Evolutionary conservation across 2,797 vertebrate species (phyloP).

Genomic region (Novumbra hubbsi): DNA sequence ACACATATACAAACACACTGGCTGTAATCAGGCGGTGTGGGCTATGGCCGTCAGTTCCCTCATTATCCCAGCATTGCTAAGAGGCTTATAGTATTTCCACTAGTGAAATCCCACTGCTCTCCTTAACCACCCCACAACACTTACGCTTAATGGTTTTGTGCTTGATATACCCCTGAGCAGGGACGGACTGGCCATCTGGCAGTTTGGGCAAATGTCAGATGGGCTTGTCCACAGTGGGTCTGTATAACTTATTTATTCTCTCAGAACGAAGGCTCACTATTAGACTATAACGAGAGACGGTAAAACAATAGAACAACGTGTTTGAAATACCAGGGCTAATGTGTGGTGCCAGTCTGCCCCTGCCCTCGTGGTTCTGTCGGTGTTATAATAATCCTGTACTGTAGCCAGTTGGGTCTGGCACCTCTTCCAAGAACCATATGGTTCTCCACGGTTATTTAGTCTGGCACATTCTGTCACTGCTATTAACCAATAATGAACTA

Average conservation of each 20-base stretch:
- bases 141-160: background rate
- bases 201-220: no score
- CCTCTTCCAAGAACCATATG: background rate
- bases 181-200: background rate
- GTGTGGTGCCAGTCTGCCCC: no score
- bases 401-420: background rate
- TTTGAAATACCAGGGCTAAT: no score
- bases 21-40: constrained; percentile 38
- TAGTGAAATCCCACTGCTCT: constrained; percentile 38
- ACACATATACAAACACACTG: background rate
- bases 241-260: no score
- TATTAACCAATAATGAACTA: constrained; percentile 49
- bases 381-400: background rate
- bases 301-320: no score
- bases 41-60: constrained; percentile 45
- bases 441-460: constrained; percentile 20
- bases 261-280: no score
- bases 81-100: constrained; percentile 53
- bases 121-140: constrained; percentile 44
- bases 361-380: background rate
- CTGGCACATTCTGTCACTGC: constrained; percentile 45
- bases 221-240: no score
- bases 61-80: constrained; percentile 59
- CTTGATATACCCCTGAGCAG: background rate
- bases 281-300: no score